phyloP scores from a whole-genome alignment of 2,888 invertebrate genomes.

The Orchesella flavescens region DNA sequence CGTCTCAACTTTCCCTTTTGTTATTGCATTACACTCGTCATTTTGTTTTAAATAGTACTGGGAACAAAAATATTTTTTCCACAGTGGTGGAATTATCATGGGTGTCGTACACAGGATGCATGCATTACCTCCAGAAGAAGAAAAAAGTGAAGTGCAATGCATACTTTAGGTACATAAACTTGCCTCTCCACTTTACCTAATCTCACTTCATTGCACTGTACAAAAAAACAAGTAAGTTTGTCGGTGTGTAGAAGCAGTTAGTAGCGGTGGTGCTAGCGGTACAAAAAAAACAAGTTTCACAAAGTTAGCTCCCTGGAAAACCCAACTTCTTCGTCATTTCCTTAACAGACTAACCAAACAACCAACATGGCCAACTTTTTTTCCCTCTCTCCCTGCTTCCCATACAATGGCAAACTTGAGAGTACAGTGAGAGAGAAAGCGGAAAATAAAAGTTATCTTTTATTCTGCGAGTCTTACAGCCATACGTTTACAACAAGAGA shows the following conservation, averaged over 20 bases:
- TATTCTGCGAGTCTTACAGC: not conserved
- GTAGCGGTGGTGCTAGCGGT: too few relatives aligned
- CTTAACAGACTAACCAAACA: constrained; percentile 49
- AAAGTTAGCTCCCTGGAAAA: constrained; percentile 35
- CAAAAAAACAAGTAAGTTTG: constrained; percentile 21
- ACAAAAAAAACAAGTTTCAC: constrained; percentile 13
- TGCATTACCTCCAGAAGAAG: constrained; percentile 16
- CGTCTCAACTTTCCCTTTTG: not conserved
- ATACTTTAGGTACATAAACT: not conserved
- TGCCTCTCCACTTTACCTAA: constrained; percentile 21
- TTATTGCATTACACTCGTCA: not conserved
- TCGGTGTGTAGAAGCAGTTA: not conserved
- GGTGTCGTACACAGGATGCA: constrained; percentile 47
- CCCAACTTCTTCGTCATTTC: constrained; percentile 50
- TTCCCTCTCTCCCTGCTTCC: not conserved
- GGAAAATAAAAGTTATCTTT: constrained; percentile 24
- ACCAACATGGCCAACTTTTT: constrained; percentile 13
- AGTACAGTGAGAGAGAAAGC: not conserved
- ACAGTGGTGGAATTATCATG: constrained; percentile 33
- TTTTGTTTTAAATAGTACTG: not conserved
- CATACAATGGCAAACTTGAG: not conserved
- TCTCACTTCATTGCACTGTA: not conserved
- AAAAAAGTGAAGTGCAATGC: constrained; percentile 38
- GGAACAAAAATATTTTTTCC: not conserved
- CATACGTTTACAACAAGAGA: not conserved